A percentile compares a stretch with the other conserved stretches of the same genome.
Conservation (phyloP, 2,888 invertebrate genomes). For the Luffia ferchaultella region DNA sequence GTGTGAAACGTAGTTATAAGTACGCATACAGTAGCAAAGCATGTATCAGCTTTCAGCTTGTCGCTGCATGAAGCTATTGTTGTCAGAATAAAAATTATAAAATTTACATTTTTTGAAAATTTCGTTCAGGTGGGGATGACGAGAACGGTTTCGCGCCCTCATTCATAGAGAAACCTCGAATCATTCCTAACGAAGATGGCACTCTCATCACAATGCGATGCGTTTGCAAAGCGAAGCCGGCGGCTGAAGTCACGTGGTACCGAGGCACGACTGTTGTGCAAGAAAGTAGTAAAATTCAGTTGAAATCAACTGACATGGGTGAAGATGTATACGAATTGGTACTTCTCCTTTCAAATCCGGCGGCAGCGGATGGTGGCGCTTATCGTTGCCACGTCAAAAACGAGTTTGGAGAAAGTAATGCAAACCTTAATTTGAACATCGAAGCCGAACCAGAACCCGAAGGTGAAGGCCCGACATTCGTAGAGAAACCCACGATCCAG, state of each 20-base stretch:
- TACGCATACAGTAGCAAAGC: slow-evolving; percentile 63
- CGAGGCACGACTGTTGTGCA: slow-evolving; percentile 86
- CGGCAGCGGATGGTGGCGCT: slow-evolving; percentile 64
- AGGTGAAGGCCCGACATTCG: slow-evolving; percentile 94
- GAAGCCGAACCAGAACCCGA: slow-evolving; percentile 95
- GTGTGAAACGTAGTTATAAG: slow-evolving; percentile 15
- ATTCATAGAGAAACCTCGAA: slow-evolving; percentile 98
- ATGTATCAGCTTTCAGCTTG: slow-evolving; percentile 50
- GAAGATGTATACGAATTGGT: slow-evolving; percentile 89
- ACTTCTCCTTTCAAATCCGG: slow-evolving; percentile 64
- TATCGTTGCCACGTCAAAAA: slow-evolving; percentile 93
- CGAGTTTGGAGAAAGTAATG: slow-evolving; percentile 96
- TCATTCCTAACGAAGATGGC: slow-evolving; percentile 97
- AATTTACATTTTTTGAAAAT: background rate
- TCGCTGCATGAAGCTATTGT: slow-evolving; percentile 38
- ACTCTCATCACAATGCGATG: slow-evolving; percentile 98
- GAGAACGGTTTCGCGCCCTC: slow-evolving; percentile 94
- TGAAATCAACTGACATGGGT: slow-evolving; percentile 77
- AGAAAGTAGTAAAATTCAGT: slow-evolving; percentile 85
- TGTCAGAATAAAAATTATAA: slow-evolving; percentile 8
- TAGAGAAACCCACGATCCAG: slow-evolving; percentile 88
- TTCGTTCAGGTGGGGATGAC: slow-evolving; percentile 82
- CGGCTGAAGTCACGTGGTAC: slow-evolving; percentile 95
- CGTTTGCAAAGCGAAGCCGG: slow-evolving; percentile 93
- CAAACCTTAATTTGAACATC: slow-evolving; percentile 95